These are phyloP conservation scores for Ciconia stormi DNA, from an alignment of 2,113 vertebrate genomes.

Conservation along the genomic window DNA sequence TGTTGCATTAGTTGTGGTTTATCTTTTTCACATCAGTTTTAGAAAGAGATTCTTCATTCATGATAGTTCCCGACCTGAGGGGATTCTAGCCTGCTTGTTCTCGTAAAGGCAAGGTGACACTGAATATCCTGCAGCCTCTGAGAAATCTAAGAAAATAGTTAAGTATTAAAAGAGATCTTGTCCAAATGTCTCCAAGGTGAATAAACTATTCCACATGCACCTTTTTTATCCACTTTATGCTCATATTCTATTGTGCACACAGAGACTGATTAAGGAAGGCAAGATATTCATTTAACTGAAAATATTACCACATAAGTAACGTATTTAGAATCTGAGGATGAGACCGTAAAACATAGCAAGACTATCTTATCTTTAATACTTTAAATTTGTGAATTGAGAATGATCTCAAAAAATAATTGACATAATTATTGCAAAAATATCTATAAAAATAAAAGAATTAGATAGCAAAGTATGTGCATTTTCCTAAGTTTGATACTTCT, in stretches of 20 bases:
- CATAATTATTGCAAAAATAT: not conserved
- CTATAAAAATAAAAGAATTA: not conserved
- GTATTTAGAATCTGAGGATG: not conserved
- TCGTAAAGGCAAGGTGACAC: not conserved
- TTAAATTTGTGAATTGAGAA: not conserved
- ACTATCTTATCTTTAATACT: not conserved
- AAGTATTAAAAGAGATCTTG: not conserved
- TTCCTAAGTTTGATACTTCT: not conserved
- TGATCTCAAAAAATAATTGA: not conserved
- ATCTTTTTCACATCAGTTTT: not conserved
- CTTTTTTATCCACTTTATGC: not conserved
- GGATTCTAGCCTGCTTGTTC: not conserved
- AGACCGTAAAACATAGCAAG: not conserved
- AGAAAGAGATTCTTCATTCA: not conserved
- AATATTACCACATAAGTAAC: not conserved
- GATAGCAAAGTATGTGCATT: not conserved
- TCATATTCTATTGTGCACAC: not conserved
- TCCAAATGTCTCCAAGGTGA: not conserved
- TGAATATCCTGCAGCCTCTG: not conserved
- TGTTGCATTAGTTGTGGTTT: not conserved
- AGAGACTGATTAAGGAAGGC: not conserved
- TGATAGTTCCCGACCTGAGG: not conserved
- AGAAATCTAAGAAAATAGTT: conserved; percentile 6
- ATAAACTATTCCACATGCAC: not conserved
- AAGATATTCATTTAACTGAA: not conserved